These are phyloP conservation scores for Idaea aversata DNA, from an alignment of 2,888 invertebrate species.

Conservation along the genomic window DNA sequence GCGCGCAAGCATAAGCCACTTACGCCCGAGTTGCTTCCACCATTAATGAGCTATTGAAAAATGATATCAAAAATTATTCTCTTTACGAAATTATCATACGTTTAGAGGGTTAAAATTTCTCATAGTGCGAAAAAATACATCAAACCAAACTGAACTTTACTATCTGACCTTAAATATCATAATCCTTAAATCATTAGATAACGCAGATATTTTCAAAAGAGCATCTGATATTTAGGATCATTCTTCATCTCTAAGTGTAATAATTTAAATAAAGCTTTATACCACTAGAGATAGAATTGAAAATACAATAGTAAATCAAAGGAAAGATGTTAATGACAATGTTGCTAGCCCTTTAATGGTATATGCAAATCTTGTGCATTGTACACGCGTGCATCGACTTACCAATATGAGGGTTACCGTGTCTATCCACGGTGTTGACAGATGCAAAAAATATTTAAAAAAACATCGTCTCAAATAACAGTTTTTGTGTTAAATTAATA, in stretches of 20 bases:
- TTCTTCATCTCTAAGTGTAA: constrained; percentile 29
- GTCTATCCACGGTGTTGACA: constrained; percentile 74
- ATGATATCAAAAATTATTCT: constrained; percentile 78
- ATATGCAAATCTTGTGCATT: constrained; percentile 64
- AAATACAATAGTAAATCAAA: constrained; percentile 18
- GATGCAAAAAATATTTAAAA: constrained; percentile 55
- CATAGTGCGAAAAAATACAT: constrained; percentile 30
- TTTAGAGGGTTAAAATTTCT: constrained; percentile 62
- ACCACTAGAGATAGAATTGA: constrained; percentile 16
- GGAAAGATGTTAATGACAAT: constrained; percentile 52
- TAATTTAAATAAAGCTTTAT: constrained; percentile 25
- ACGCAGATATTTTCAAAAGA: constrained; percentile 39
- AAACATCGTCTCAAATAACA: constrained; percentile 63
- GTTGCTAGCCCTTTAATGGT: constrained; percentile 67
- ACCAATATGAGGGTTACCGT: constrained; percentile 47
- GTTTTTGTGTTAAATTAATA: constrained; percentile 10
- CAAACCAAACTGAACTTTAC: constrained; percentile 33
- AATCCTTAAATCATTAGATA: constrained; percentile 7
- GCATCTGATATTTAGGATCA: constrained; percentile 41
- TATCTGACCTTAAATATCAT: background rate
- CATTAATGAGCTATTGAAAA: constrained; percentile 80
- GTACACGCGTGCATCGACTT: constrained; percentile 39
- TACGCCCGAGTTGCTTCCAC: constrained; percentile 62
- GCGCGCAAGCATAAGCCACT: constrained; percentile 60
- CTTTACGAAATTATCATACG: constrained; percentile 69